Base-by-base conservation (phyloP, 37 sponge, comb jelly and placozoan species). In the Lycopodina hypogea region DNA sequence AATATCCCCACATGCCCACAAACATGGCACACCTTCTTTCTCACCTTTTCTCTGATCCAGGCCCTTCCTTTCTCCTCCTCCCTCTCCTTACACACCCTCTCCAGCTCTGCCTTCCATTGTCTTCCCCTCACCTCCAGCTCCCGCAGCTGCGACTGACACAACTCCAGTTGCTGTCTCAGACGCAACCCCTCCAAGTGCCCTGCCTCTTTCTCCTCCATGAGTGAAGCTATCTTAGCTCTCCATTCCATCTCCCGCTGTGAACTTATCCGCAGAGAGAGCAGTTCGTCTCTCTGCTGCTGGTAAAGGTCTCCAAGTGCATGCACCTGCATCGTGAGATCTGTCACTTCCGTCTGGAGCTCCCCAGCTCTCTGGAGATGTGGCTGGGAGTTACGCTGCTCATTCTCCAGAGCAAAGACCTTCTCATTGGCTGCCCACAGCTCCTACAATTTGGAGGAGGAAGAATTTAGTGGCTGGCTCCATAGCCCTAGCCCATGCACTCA, bases 231-330 rank as follows among this genome's bases (percentile, higher is more conserved):
- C 26, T 35, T 68, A 2, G 22, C 15, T 1, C 0, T 72, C 53
- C 23, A 33, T 55, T 85, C 79, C 38, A 34, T 55, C 62, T 42
- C 29, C 1, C 48, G 19, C 32, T 18, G 15, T 30, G 42, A 30
- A 17, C 55, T 74, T 3, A 45, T 12, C 29, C 42, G 56, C 3
- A 79, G 79, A 18, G 66, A 33, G 39, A 39, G n/a, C n/a, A 55
- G 12, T 35, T 72, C 37, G 8, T 72, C 78, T 51, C 56, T 65
- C 62, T 88, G 81, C 42, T 80, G 69, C 28, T 80, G 84, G 48
- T 84, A 62, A 42, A 83, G 51, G 61, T 87, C 88, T 23, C 84
- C 88, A 1, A 91, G 41, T 4, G 84, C 66, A 30, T 88, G 77
- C 9, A 78, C 61, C 73, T 84, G 88, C 26, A 59, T 42, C 55